These are phyloP conservation scores for Muscidifurax raptorellus DNA, from an alignment of 1,140 invertebrate species.

Conservation along the genomic window DNA sequence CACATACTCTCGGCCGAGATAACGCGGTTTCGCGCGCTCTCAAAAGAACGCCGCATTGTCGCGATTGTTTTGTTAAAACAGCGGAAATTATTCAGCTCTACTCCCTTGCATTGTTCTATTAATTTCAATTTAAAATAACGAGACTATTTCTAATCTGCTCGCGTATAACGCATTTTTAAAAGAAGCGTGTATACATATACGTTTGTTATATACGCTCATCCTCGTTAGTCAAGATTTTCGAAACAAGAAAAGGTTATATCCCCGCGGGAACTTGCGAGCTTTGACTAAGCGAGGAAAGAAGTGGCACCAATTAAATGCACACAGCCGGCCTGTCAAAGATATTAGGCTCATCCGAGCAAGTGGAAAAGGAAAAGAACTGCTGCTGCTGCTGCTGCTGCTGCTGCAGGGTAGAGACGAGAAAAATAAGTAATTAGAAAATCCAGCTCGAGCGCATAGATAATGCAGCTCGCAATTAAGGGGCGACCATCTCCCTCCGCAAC, in stretches of 20 bases:
- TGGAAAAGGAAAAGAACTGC: background rate
- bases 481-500: background rate
- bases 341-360: conserved; percentile 50
- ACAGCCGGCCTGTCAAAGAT: conserved; percentile 55
- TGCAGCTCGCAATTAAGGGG: conserved; percentile 62
- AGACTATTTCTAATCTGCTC: background rate
- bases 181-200: background rate
- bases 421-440: conserved; percentile 63
- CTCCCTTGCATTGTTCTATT: background rate
- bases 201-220: background rate
- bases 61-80: background rate
- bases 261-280: background rate
- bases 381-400: background rate
- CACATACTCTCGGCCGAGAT: background rate
- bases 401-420: conserved; percentile 27
- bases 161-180: background rate
- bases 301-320: conserved; percentile 54
- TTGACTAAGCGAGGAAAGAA: background rate
- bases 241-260: background rate
- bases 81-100: background rate
- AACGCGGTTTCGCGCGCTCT: background rate
- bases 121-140: background rate
- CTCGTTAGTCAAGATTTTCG: background rate
- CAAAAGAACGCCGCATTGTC: background rate
- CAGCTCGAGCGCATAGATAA: conserved; percentile 59